Conservation (phyloP, 92 coral and sea anemone genomes). For the Pocillopora grandis region DNA sequence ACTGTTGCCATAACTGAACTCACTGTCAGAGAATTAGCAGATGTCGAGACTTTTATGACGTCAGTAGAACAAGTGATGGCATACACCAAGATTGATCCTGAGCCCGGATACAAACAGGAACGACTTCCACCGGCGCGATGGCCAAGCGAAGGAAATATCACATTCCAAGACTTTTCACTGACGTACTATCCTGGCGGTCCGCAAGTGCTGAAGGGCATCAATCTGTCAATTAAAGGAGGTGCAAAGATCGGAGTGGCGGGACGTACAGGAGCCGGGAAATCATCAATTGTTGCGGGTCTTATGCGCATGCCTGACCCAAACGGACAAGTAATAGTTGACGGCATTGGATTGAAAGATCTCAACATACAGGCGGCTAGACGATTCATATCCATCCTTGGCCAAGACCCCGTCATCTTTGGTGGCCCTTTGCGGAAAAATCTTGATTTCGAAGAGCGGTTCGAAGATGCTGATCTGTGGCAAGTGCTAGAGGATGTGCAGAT, state of each 20-base stretch:
- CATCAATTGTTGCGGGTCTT: not conserved
- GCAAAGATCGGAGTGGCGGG: not conserved
- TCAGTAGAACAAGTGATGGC: not conserved
- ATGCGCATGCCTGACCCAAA: not conserved
- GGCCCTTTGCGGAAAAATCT: not conserved
- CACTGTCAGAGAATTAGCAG: not conserved
- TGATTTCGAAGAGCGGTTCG: not conserved
- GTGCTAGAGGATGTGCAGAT: not conserved
- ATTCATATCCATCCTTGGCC: not conserved
- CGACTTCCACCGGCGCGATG: not conserved
- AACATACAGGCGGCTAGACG: not conserved
- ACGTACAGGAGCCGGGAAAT: not conserved
- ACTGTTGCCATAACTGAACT: too few relatives aligned
- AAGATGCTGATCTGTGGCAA: slow-evolving; percentile 1
- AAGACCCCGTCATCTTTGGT: not conserved
- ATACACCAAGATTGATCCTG: not conserved
- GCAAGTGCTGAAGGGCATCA: not conserved
- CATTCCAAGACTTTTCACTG: not conserved
- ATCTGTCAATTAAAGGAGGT: not conserved
- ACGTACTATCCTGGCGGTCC: slow-evolving; percentile 4
- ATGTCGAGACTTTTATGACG: not conserved
- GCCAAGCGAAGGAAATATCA: slow-evolving; percentile 3
- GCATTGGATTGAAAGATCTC: not conserved
- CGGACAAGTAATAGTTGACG: not conserved
- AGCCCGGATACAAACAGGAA: not conserved